A percentile compares a stretch with the other conserved stretches of the same genome.
Evolutionary conservation across 2,113 vertebrate species (phyloP).

Genomic region (Lichenostomus cassidix): DNA sequence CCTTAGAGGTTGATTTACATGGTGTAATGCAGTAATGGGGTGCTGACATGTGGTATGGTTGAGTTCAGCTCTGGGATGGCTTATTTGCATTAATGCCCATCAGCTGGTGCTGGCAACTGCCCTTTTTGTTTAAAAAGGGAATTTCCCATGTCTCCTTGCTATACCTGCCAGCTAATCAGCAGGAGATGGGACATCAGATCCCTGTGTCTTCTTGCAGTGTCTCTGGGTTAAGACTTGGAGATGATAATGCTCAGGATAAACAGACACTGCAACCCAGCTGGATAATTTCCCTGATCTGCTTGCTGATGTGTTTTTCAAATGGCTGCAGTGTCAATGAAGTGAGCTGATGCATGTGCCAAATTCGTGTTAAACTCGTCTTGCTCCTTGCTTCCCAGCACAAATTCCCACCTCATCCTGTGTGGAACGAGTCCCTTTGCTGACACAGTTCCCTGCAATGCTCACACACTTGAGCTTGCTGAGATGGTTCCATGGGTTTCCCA

Average conservation of each 20-base stretch:
- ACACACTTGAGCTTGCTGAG: not conserved
- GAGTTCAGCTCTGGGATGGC: not conserved
- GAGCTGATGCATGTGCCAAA: not conserved
- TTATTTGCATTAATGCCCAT: not conserved
- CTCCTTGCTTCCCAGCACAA: not conserved
- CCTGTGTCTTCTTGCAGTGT: not conserved
- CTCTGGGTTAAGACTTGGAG: not conserved
- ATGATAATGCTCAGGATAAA: not conserved
- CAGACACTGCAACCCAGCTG: not conserved
- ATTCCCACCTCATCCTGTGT: not conserved
- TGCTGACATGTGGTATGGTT: not conserved
- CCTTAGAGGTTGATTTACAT: constrained; percentile 19
- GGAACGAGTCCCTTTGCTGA: not conserved
- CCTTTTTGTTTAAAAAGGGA: not conserved
- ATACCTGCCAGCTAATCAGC: not conserved
- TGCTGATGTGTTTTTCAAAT: not conserved
- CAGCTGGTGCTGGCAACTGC: not conserved
- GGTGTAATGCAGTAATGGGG: not conserved
- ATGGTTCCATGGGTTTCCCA: not conserved
- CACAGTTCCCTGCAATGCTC: not conserved
- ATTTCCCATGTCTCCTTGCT: not conserved
- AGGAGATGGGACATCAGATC: not conserved
- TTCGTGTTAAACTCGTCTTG: not conserved
- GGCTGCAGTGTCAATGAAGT: not conserved
- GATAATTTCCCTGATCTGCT: not conserved